phyloP scores from a whole-genome alignment of 2,113 vertebrate genomes.

The Lepus europaeus region DNA sequence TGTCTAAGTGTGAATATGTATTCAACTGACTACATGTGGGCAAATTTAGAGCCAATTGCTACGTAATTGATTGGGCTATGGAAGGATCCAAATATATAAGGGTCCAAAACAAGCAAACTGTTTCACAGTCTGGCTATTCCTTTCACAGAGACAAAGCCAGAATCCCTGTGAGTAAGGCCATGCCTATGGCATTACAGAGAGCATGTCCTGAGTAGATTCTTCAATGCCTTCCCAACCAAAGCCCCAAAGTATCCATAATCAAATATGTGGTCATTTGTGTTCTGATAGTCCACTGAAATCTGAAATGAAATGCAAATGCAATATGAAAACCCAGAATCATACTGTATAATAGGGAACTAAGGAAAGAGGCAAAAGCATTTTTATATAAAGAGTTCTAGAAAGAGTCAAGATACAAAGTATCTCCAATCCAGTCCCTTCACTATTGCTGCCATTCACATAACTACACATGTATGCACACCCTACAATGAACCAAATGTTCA shows the following conservation, averaged over 20 bases:
- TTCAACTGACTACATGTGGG: slow-evolving; percentile 48
- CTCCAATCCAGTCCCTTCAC: neutral
- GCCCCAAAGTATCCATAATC: neutral
- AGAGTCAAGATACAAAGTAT: neutral
- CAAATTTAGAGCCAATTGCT: slow-evolving; percentile 68
- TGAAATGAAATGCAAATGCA: neutral
- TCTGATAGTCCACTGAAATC: neutral
- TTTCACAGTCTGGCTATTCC: slow-evolving; percentile 76
- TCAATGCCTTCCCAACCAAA: neutral
- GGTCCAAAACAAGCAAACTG: slow-evolving; percentile 80
- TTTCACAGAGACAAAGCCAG: slow-evolving; percentile 58
- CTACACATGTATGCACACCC: neutral
- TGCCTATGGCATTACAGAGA: neutral
- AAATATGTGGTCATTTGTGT: neutral
- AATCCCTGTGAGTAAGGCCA: slow-evolving; percentile 5
- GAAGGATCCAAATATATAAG: slow-evolving; percentile 74
- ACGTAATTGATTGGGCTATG: slow-evolving; percentile 65
- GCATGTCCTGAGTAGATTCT: neutral
- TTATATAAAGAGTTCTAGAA: slow-evolving; percentile 34
- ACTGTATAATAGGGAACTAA: neutral
- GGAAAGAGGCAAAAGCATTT: neutral
- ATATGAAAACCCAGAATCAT: neutral
- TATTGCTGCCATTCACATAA: neutral
- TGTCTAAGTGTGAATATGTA: slow-evolving; percentile 18
- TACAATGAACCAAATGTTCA: neutral